Conservation (phyloP, 1,140 invertebrate species). For the Trichonephila clavata region DNA sequence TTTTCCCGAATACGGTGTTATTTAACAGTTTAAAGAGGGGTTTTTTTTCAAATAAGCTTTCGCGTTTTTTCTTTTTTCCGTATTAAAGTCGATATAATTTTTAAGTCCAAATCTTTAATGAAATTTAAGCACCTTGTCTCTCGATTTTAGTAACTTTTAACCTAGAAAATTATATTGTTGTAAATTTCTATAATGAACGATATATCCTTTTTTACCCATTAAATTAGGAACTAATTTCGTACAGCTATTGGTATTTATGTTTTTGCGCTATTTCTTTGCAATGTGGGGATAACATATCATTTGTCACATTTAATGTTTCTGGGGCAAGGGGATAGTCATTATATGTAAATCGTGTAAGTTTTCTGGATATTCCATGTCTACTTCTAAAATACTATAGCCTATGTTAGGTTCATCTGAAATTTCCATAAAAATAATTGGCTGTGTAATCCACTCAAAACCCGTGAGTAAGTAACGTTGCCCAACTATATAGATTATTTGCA, state of each 20-base stretch:
- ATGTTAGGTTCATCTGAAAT: not conserved
- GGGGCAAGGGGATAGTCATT: not conserved
- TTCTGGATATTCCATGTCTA: not conserved
- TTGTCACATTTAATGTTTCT: not conserved
- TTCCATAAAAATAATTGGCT: not conserved
- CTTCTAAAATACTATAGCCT: not conserved
- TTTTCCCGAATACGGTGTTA: not conserved
- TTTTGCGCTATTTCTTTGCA: too few species aligned
- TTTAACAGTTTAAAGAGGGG: not conserved
- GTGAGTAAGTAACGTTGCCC: constrained; percentile 73
- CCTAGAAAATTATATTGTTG: not conserved
- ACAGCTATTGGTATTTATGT: too few species aligned
- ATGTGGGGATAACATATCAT: too few species aligned
- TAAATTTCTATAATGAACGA: not conserved
- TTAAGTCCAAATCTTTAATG: not conserved
- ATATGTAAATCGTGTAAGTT: not conserved
- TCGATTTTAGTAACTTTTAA: not conserved
- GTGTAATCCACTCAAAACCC: constrained; percentile 71
- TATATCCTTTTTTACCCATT: not conserved
- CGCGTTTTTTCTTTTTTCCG: not conserved
- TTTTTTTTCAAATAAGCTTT: not conserved
- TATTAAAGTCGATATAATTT: not conserved
- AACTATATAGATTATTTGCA: too few species aligned
- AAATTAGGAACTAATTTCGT: too few species aligned
- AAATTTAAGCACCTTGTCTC: not conserved